Base-by-base conservation (phyloP, 2,888 invertebrate species). In the Formica aserva region DNA sequence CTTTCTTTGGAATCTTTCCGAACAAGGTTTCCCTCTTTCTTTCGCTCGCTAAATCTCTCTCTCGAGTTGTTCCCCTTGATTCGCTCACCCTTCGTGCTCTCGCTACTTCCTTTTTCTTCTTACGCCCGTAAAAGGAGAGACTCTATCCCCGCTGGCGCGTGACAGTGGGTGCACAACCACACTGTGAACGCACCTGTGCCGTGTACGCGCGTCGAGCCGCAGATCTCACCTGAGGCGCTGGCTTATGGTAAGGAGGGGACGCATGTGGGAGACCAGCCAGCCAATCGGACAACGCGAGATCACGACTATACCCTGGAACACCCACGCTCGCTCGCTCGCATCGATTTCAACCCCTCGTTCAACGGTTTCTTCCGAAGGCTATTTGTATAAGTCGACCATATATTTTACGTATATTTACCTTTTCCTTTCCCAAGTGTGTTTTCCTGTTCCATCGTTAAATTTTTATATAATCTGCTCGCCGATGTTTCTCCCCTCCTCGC, bases 181-280 rank as follows among this genome's bases (percentile, higher is more conserved):
- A 82, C 87, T 87, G 83, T 69, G 83, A 86, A 87, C 83, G 89
- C 90, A 90, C 89, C 90, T 90, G 87, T 89, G 87, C 81, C n/a
- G n/a, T 72, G 11, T 82, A 77, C 55, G 29, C 45, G 22, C 71
- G 62, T 76, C 77, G 18, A 52, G 72, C 57, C 60, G 60, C 35
- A 29, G 75, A 45, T 60, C 32, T 72, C 72, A 76, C 75, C 75
- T 66, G 75, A 67, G 35, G 45, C 62, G 32, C 75, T 66, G 67
- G 65, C 41, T 65, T 38, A 15, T 15, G 52, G 9, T 9, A 35
- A 18, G 35, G 15, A 26, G 85, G 78, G 80, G 84, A 26, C 18
- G 1, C 45, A 72, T 74, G 83, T 71, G 74, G 63, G 63, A 67
- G 57, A 32, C 6, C 9, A 0, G 11, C 38, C 71, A 41, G 8